These are phyloP conservation scores for Sepiola atlantica DNA, from an alignment of 2,888 invertebrate genomes.

Conservation along the genomic window DNA sequence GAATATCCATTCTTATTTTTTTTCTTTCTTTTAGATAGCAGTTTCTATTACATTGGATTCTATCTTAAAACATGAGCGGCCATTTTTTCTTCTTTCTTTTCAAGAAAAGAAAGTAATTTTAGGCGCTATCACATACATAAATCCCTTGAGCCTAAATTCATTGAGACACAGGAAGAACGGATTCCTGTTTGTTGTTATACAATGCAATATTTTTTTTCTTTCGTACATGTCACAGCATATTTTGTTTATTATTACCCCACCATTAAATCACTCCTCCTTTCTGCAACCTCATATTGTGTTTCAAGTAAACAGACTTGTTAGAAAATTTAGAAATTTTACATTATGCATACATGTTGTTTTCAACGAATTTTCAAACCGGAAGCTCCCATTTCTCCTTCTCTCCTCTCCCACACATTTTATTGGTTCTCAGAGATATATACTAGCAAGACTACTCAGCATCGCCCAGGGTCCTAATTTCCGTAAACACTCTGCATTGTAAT, in stretches of 20 bases:
- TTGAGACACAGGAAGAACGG: background rate
- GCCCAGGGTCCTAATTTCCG: too few relatives aligned
- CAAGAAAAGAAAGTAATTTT: background rate
- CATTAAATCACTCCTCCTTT: background rate
- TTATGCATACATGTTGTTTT: background rate
- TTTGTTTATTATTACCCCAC: background rate
- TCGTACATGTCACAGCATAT: background rate
- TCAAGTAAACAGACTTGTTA: background rate
- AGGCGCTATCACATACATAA: background rate
- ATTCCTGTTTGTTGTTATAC: background rate
- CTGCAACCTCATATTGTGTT: background rate
- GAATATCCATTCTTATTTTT: background rate
- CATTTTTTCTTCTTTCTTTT: background rate
- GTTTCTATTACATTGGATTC: background rate
- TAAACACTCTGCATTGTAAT: too few relatives aligned
- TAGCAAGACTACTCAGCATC: background rate
- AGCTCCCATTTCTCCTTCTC: background rate
- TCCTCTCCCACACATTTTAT: too few relatives aligned
- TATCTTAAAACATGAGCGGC: background rate
- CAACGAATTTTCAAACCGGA: background rate
- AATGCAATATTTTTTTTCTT: background rate
- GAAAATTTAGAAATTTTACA: background rate
- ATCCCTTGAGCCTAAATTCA: background rate
- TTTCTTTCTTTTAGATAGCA: too few relatives aligned
- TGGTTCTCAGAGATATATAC: background rate